Conservation (phyloP, 2,797 vertebrate species). For the Crenuchus spilurus region DNA sequence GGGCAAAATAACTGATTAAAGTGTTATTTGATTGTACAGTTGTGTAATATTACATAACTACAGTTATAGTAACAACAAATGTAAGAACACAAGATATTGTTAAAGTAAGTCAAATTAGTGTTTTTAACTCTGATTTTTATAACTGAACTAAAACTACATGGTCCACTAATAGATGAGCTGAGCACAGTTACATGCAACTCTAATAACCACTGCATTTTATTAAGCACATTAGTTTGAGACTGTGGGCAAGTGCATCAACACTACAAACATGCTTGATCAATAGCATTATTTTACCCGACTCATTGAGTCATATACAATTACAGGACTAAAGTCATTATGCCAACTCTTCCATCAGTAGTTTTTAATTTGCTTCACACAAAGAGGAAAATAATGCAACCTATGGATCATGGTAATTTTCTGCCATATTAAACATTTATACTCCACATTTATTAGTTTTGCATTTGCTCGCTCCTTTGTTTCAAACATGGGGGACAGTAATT, state of each 20-base stretch:
- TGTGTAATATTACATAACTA: no score
- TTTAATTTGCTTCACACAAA: slow-evolving; percentile 47
- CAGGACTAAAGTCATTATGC: slow-evolving; percentile 27
- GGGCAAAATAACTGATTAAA: no score
- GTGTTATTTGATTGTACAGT: no score
- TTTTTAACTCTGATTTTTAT: no score
- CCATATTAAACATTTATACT: slow-evolving; percentile 50
- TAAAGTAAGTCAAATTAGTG: no score
- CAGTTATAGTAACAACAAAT: no score
- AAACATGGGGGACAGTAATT: background rate
- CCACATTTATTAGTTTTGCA: slow-evolving; percentile 38
- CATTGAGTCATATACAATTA: slow-evolving; percentile 42
- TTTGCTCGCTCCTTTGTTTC: slow-evolving; percentile 10
- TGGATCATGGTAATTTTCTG: slow-evolving; percentile 52
- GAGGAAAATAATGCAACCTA: slow-evolving; percentile 44
- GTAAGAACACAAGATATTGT: no score
- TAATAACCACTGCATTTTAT: background rate
- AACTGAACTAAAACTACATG: no score
- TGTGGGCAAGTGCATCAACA: slow-evolving; percentile 4
- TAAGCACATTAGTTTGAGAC: slow-evolving; percentile 11
- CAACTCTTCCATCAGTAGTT: slow-evolving; percentile 44
- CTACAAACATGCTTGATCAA: slow-evolving; percentile 36
- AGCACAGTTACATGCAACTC: no score
- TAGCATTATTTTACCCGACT: slow-evolving; percentile 41
- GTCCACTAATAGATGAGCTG: no score